phyloP scores from a whole-genome alignment of 2,113 vertebrate species.

The Nesoenas mayeri region DNA sequence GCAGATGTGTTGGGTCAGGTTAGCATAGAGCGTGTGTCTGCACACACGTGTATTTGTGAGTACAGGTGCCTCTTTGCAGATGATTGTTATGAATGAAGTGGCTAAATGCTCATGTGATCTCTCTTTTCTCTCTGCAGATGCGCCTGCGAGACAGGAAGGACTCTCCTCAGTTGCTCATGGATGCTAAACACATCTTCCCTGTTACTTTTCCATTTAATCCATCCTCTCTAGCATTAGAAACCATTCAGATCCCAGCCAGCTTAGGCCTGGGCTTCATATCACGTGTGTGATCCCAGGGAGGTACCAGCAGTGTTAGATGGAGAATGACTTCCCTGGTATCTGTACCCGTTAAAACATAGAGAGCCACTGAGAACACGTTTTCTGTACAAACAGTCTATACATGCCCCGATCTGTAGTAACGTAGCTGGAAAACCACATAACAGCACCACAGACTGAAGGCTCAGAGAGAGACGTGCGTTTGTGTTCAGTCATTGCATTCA shows the following conservation, averaged over 20 bases:
- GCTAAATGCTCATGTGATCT: not conserved
- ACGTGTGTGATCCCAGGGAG: constrained; percentile 81
- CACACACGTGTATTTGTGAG: not conserved
- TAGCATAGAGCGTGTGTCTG: not conserved
- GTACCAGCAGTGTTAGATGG: not conserved
- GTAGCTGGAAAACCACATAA: constrained; percentile 42
- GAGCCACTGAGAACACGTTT: constrained; percentile 56
- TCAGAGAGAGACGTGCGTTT: constrained; percentile 3
- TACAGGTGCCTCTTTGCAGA: not conserved
- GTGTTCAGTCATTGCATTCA: not conserved
- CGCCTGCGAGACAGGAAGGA: constrained; percentile 94
- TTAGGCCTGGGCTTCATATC: constrained; percentile 92
- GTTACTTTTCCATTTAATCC: constrained; percentile 98
- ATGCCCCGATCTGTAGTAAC: constrained; percentile 15
- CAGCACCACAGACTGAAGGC: constrained; percentile 17
- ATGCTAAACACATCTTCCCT: constrained; percentile 97
- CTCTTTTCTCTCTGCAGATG: constrained; percentile 77
- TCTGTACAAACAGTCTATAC: constrained; percentile 30
- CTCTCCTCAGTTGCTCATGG: constrained; percentile 94
- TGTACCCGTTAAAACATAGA: constrained; percentile 16
- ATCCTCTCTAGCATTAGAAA: constrained; percentile 93
- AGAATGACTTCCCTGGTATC: constrained; percentile 30
- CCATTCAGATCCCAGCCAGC: constrained; percentile 95
- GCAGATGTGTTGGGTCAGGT: not conserved
- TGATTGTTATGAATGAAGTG: not conserved